Conservation (phyloP, 2,888 invertebrate genomes). For the Drosophila paramelanica region DNA sequence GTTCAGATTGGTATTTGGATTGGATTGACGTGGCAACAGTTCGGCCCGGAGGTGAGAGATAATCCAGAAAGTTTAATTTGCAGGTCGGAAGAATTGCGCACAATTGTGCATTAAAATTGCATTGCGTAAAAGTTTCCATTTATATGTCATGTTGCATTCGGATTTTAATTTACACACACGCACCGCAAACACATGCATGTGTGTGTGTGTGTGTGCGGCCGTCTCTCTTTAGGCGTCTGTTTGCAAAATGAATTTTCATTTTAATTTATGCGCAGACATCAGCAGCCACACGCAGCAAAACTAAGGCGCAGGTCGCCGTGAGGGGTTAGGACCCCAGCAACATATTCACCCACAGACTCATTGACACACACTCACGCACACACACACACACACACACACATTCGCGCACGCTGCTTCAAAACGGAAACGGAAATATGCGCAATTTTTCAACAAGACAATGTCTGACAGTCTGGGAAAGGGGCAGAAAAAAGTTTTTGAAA, state of each 20-base stretch:
- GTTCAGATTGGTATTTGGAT: neutral
- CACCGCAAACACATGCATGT: neutral
- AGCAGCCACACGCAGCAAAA: constrained; percentile 42
- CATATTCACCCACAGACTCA: constrained; percentile 30
- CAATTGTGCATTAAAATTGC: constrained; percentile 55
- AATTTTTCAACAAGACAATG: constrained; percentile 80
- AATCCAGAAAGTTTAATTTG: constrained; percentile 33
- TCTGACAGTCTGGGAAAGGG: constrained; percentile 54
- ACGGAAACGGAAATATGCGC: constrained; percentile 79
- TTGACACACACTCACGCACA: constrained; percentile 28
- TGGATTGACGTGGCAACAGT: constrained; percentile 17
- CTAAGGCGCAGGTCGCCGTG: constrained; percentile 53
- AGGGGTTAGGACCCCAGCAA: constrained; percentile 25
- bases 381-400: constrained; percentile 11
- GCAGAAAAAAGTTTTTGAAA: constrained; percentile 7
- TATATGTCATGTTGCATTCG: constrained; percentile 55
- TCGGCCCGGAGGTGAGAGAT: constrained; percentile 10
- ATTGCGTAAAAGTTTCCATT: constrained; percentile 64
- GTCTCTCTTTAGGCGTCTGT: constrained; percentile 27
- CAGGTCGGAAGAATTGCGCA: constrained; percentile 7
- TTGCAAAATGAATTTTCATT: constrained; percentile 57
- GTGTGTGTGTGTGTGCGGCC: constrained; percentile 5
- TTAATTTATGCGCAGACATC: constrained; percentile 76
- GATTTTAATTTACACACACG: constrained; percentile 47
- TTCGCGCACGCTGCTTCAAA: constrained; percentile 31